Evolutionary conservation across 2,113 vertebrate species (phyloP), one percentile per base, ranked within the genome.

Genomic region (Grammomys surdaster): DNA sequence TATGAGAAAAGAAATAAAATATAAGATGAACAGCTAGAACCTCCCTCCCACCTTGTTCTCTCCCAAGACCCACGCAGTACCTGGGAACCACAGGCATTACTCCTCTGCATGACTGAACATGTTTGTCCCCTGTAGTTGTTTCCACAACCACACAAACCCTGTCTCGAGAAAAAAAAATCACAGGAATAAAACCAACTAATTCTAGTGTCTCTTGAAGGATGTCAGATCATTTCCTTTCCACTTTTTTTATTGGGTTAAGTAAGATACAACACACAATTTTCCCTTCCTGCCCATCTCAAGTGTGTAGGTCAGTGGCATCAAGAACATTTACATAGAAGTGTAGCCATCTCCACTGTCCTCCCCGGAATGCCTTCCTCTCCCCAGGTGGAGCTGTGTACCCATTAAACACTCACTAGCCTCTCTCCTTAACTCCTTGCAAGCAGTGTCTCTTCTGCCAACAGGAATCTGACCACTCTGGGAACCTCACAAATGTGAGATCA

Each of bases 51-150:
- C 14, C 16, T n/a, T 26, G 11, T 3, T 12, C 12, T 72, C 69
- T 51, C 43, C 51, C 5, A n/a, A 31, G 28, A 69, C 67, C 67
- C 67, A 69, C 13, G 4, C 26, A 54, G 40, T 72, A 40, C 11
- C 48, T 0, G 3, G 60, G 46, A 40, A n/a, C 26, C 9, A 7
- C 3, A 7, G 4, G 10, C 17, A 3, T 11, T 51, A 46, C 28
- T 26, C 43, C 17, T 43, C 28, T 4, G 9, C 33, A 13, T 5
- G 1, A 8, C 1, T 48, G n/a, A 16, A 16, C 36, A 54, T 77
- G 72, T 51, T 14, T 31, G 19, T 12, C 2, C 3, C 17, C 40
- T 36, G 6, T 88, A 22, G 12, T 31, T 72, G 85, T 70, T 70
- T 46, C n/a, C 33, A 31, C n/a, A 14, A n/a, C 69, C 43, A 73